A percentile compares a stretch with the other conserved stretches of the same genome.
These are phyloP conservation scores for Aphidius ervi DNA, from an alignment of 1,140 invertebrate genomes.

Conservation along the genomic window DNA sequence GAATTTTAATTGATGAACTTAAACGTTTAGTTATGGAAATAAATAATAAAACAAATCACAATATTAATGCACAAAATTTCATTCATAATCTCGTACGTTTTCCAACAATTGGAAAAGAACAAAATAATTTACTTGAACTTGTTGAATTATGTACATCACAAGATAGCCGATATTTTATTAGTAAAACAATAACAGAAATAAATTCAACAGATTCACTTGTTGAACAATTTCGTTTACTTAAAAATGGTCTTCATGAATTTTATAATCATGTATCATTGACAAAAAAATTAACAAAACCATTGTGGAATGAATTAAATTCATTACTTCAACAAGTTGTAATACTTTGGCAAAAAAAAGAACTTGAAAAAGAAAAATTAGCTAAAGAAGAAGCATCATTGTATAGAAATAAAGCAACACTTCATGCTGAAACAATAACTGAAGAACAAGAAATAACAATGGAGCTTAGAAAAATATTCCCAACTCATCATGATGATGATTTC, in stretches of 20 bases:
- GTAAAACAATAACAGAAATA: conserved; percentile 11
- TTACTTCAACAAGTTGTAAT: conserved; percentile 61
- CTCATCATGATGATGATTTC: conserved; percentile 66
- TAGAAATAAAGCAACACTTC: conserved; percentile 59
- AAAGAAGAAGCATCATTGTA: conserved; percentile 78
- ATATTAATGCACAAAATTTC: conserved; percentile 31
- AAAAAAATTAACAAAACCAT: conserved; percentile 47
- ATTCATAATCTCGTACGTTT: conserved; percentile 53
- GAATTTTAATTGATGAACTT: conserved; percentile 49
- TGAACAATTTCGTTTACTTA: conserved; percentile 57
- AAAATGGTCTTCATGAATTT: conserved; percentile 64
- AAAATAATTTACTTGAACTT: conserved; percentile 43
- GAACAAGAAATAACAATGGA: conserved; percentile 70
- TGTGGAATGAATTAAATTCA: conserved; percentile 54
- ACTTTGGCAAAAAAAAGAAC: conserved; percentile 73
- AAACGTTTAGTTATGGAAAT: conserved; percentile 35
- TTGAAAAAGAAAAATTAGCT: conserved; percentile 62
- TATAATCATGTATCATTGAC: conserved; percentile 55
- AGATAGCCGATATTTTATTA: conserved; percentile 31
- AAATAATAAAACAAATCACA: neutral
- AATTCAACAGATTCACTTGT: conserved; percentile 25
- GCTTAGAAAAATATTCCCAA: conserved; percentile 73
- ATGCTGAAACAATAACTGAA: conserved; percentile 64
- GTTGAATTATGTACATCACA: conserved; percentile 45
- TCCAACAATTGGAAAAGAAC: conserved; percentile 44